Conservation (phyloP, 2,888 invertebrate genomes). For the Drosophila robusta region DNA sequence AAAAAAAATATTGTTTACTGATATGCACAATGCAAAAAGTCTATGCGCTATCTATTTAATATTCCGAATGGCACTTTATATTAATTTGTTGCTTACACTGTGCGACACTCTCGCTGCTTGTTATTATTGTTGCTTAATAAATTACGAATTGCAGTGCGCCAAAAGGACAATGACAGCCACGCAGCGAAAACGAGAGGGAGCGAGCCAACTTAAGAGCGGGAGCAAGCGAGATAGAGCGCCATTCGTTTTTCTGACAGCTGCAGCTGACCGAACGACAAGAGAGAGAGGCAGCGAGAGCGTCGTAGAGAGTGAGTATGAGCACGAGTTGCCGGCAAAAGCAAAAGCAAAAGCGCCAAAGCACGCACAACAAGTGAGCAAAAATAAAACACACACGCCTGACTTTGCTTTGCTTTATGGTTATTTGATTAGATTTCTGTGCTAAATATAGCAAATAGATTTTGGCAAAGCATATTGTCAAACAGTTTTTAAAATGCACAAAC, state of each 20-base stretch:
- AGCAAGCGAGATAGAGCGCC: conserved; percentile 7
- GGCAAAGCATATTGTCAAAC: conserved; percentile 12
- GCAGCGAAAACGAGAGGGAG: conserved; percentile 15
- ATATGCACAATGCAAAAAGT: conserved; percentile 24
- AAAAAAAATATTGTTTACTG: conserved; percentile 24
- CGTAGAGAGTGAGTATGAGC: not conserved
- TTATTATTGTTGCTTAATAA: conserved; percentile 39
- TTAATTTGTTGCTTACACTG: conserved; percentile 50
- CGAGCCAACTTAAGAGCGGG: not conserved
- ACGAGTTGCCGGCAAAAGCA: conserved; percentile 37
- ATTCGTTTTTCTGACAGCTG: conserved; percentile 37
- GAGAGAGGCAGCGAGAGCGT: conserved; percentile 12
- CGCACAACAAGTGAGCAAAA: conserved; percentile 72
- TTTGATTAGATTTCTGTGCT: conserved; percentile 40
- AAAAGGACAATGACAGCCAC: conserved; percentile 57
- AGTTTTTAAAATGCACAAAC: conserved; percentile 15
- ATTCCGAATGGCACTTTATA: conserved; percentile 10
- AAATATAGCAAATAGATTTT: conserved; percentile 27
- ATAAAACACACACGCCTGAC: conserved; percentile 28
- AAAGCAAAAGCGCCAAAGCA: conserved; percentile 24
- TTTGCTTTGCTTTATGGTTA: conserved; percentile 26
- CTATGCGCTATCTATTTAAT: conserved; percentile 6
- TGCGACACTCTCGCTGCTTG: conserved; percentile 31
- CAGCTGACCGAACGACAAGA: conserved; percentile 17
- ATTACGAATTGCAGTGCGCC: conserved; percentile 31